Evolutionary conservation across 2,797 vertebrate species (phyloP).

Genomic region (Protosalanx chinensis): DNA sequence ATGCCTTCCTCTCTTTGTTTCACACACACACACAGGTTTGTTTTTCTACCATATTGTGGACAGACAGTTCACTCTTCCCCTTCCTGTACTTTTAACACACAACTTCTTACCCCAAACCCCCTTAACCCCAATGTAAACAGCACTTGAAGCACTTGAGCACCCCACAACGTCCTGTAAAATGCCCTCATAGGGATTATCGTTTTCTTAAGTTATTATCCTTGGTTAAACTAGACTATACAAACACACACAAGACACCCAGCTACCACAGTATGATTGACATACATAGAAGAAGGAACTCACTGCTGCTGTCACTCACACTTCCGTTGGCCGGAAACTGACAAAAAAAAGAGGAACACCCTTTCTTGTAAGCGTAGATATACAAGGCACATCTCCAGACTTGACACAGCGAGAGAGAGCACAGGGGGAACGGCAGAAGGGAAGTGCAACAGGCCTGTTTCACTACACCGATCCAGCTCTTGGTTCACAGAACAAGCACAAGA

Average conservation of each 20-base stretch:
- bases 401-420: slow-evolving; percentile 13
- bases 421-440: slow-evolving; percentile 4
- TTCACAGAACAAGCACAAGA: slow-evolving; percentile 37
- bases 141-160: too few species aligned
- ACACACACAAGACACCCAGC: not conserved
- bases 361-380: slow-evolving; percentile 51
- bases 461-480: slow-evolving; percentile 25
- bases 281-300: slow-evolving; percentile 45
- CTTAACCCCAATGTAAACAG: too few species aligned
- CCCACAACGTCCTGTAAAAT: too few species aligned
- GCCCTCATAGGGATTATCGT: too few species aligned
- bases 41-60: too few species aligned
- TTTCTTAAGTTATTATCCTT: too few species aligned
- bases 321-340: slow-evolving; percentile 70
- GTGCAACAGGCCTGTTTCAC: slow-evolving; percentile 6
- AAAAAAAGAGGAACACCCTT: slow-evolving; percentile 68
- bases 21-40: too few species aligned
- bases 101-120: too few species aligned
- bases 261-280: slow-evolving; percentile 3
- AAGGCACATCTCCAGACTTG: slow-evolving; percentile 41
- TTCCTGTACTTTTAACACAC: too few species aligned
- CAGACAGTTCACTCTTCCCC: too few species aligned
- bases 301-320: slow-evolving; percentile 56
- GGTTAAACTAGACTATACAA: too few species aligned
- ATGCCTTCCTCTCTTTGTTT: too few species aligned